Evolutionary conservation across 1,140 invertebrate species (phyloP), one percentile per base, ranked within the genome.

Genomic region (Pachypsylla venusta): DNA sequence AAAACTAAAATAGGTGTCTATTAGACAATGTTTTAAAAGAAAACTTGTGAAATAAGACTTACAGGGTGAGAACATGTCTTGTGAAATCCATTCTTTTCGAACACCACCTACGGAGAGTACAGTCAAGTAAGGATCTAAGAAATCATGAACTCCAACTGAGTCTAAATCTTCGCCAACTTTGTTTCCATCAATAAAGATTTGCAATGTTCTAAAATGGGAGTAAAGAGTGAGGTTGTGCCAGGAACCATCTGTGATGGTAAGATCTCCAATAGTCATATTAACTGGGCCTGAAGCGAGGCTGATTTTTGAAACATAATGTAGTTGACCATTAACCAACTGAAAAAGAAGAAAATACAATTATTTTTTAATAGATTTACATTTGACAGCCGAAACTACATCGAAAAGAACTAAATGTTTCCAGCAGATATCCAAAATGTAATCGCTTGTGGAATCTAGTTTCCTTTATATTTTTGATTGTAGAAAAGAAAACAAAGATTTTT

Each of bases 101-200:
- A 79, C 76, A 16, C 87, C 89, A 24, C 90, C 91, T 48, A 93
- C 67, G 0, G 80, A 82, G 1, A 94, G 67, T 2, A 79, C 75
- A 0, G 87, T 87, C 7, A 94, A 71, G 67, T 93, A 93, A 1
- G 90, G 89, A 72, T 93, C 91, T 7, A 93, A 74, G 69, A 93
- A 93, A 67, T 94, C 89, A 67, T 95, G 91, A 1, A 91, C 84
- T 12, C 86, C 84, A 13, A 80, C 81, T 1, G 82, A 76, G 67
- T 93, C 88, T 2, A 93, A 73, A 67, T 91, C 88, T 64, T 93
- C 89, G 0, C 87, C 89, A 1, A 84, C 76, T 58, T 78, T 72
- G n/a, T 70, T 66, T 20, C 74, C 79, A 68, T 93, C 86, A 1
- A 93, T 70, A 16, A 84, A 69, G 2, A 93, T 63, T 59, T 81